Base-by-base conservation (phyloP, 2,888 invertebrate genomes). In the Drosophila imparisetae region DNA sequence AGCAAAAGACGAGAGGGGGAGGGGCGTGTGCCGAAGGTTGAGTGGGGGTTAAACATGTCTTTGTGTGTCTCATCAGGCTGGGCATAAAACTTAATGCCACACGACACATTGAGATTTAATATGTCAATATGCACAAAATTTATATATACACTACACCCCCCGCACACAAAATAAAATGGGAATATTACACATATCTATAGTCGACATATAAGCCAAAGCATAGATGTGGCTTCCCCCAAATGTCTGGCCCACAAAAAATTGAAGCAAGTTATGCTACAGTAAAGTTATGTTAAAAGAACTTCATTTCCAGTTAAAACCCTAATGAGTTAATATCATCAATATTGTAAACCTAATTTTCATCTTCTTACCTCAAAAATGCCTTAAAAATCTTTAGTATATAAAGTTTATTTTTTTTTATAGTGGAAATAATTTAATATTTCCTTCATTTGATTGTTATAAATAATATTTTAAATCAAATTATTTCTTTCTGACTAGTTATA, bases 31-130 rank as follows among this genome's bases (percentile, higher is more conserved):
- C 34, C 18, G 34, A 36, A 34, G 10, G 30, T 15, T n/a, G 29
- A 15, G n/a, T 27, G 27, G 60, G 49, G 40, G 30, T 49, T 74
- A 21, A 58, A 53, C 30, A 49, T 58, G 74, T 63, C 66, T 59
- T 64, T 74, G 36, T 69, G 72, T 69, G 53, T 68, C 59, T 24
- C 54, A 53, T 64, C 60, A 29, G 32, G 10, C 40, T 36, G 72
- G 78, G 83, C 78, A 84, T 89, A 81, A 86, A 89, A 85, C 77
- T 73, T 86, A 91, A 91, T 90, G 75, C 89, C 85, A 84, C 90
- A 83, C 91, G 92, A 91, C 92, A 91, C 87, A 89, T 91, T 90
- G 81, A 84, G 90, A 91, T 90, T 92, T 91, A 91, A 92, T 88
- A 80, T 91, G 91, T 92, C 91, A 91, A 91, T 91, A 91, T 77